These are phyloP conservation scores for Melanchra persicariae DNA, from an alignment of 2,888 invertebrate genomes.

Conservation along the genomic window DNA sequence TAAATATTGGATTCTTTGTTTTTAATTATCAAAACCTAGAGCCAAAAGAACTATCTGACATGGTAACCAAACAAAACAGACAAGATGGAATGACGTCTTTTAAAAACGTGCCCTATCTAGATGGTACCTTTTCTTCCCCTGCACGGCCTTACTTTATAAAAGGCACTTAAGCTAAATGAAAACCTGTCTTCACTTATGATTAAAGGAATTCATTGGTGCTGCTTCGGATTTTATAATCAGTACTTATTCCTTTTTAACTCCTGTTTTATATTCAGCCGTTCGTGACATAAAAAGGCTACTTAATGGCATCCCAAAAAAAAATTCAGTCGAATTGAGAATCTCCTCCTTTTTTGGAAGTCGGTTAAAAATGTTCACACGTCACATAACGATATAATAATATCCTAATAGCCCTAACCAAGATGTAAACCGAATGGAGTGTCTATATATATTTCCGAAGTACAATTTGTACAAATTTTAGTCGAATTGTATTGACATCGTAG, in stretches of 20 bases:
- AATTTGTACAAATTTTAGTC: no score
- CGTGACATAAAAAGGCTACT: conserved; percentile 9
- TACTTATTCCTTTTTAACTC: conserved; percentile 18
- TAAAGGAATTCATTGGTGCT: conserved; percentile 12
- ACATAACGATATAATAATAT: conserved; percentile 3
- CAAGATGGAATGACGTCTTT: background rate
- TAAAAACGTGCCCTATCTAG: conserved; percentile 37
- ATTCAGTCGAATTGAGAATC: no score
- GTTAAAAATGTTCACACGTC: conserved; percentile 16
- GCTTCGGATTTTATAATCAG: conserved; percentile 32
- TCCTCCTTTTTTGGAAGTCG: no score
- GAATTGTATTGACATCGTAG: background rate
- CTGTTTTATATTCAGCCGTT: conserved; percentile 18
- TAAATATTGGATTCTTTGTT: background rate
- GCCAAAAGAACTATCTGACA: no score
- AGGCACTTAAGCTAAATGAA: conserved; percentile 22
- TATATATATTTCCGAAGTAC: background rate
- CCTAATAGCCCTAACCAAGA: background rate
- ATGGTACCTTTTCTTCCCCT: background rate
- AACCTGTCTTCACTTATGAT: conserved; percentile 19
- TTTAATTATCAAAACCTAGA: no score
- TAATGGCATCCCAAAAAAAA: conserved; percentile 27
- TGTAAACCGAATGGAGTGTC: conserved; percentile 30
- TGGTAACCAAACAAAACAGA: background rate
- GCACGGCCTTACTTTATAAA: conserved; percentile 18